Conservation (phyloP, 2,113 vertebrate genomes). For the Orientallactaga bullata region DNA sequence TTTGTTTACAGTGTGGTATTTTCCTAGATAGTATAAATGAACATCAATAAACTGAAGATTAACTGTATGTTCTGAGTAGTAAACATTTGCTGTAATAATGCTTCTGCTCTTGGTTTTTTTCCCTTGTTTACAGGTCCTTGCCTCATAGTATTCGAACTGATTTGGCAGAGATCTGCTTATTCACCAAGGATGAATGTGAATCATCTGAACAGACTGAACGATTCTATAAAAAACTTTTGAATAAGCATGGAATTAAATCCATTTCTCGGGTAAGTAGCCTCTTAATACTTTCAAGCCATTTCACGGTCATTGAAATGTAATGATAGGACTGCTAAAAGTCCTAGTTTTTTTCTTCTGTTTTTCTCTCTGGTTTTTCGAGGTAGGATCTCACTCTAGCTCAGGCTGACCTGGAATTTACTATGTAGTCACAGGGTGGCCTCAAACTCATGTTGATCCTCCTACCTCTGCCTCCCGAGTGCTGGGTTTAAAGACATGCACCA, state of each 20-base stretch:
- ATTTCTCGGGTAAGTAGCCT: conserved; percentile 90
- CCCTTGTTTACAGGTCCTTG: conserved; percentile 86
- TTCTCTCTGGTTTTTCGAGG: too few relatives aligned
- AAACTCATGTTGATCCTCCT: too few relatives aligned
- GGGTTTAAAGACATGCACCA: too few relatives aligned
- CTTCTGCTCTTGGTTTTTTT: background rate
- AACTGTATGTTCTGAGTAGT: background rate
- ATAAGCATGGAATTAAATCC: conserved; percentile 87
- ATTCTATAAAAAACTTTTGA: conserved; percentile 92
- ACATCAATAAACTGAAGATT: background rate
- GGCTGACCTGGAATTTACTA: too few relatives aligned
- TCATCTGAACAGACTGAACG: conserved; percentile 94
- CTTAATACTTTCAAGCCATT: conserved; percentile 4
- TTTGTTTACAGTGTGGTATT: background rate
- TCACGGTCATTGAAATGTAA: background rate
- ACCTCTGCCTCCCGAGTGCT: too few relatives aligned
- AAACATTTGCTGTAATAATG: background rate
- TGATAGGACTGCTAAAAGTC: background rate
- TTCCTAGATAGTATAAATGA: background rate
- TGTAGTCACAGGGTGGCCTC: too few relatives aligned
- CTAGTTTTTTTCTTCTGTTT: background rate
- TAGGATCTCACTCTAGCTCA: too few relatives aligned
- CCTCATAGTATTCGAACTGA: conserved; percentile 90
- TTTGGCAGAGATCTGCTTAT: conserved; percentile 93
- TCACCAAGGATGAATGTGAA: conserved; percentile 90